Evolutionary conservation across 1,140 invertebrate species (phyloP), one percentile per base, ranked within the genome.

Genomic region (Calliphora vicina): DNA sequence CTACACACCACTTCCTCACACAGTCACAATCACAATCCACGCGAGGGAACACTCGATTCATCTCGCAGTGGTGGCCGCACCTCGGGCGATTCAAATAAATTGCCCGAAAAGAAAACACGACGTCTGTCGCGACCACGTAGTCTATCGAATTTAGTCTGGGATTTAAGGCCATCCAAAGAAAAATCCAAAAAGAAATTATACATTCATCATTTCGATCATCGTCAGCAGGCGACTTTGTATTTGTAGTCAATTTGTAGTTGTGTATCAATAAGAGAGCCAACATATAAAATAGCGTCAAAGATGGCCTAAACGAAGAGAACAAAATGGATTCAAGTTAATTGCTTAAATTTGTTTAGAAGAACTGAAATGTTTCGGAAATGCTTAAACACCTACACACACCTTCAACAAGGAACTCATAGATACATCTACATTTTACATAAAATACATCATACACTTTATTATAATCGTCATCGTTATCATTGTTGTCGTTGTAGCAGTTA

Each of bases 141-240:
- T 82, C 92, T 97, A 86, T 97, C 96, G 61, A 97, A 97, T 92
- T 92, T 97, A 84, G 96, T 97, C 67, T 97, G 96, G 95, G 95
- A 96, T 88, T 90, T 95, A 82, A 92, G 94, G 85, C 93, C 92
- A 87, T 91, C 92, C 86, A 93, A 93, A 91, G 89, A 91, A 89
- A 93, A 92, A 85, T 90, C 91, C 83, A 93, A 93, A 90, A 92
- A 92, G 85, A 93, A 93, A 84, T 86, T 90, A 82, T 90, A 90
- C 82, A 88, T 90, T 61, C 89, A 90, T 84, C 89, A 90, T 81
- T 90, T 90, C 29, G 89, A 90, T 86, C 89, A 91, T 86, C 87
- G 88, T 81, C 89, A 91, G 80, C 89, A 90, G 87, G 89, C 88
- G 84, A 91, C 90, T 84, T 84, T 91, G 72, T 91, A 91, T 87